Evolutionary conservation across 2,797 vertebrate species (phyloP).

Genomic region (Neopelma chrysocephalum): DNA sequence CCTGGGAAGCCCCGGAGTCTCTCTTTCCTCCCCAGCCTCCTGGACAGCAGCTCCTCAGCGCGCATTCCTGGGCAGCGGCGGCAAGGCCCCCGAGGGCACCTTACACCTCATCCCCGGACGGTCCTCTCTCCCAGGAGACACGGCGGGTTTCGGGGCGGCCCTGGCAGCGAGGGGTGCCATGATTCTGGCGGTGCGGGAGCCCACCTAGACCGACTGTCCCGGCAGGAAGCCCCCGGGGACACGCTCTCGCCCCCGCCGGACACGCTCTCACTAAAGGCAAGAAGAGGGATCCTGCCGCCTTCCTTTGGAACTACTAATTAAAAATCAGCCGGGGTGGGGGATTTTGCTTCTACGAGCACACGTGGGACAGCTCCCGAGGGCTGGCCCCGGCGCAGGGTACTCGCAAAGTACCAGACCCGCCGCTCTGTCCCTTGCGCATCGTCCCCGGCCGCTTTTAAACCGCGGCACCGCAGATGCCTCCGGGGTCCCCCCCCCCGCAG

Average conservation of each 20-base stretch:
- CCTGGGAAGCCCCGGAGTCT: not conserved
- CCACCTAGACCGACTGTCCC: not conserved
- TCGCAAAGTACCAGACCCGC: not conserved
- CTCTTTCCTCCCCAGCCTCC: not conserved
- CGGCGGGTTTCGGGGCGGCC: not conserved
- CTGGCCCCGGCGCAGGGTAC: not conserved
- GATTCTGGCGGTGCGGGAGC: not conserved
- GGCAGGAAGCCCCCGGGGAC: not conserved
- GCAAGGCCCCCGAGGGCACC: not conserved
- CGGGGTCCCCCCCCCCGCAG: not conserved
- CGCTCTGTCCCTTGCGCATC: not conserved
- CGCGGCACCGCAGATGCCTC: not conserved
- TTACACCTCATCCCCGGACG: not conserved
- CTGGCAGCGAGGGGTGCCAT: not conserved
- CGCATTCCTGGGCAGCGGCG: not conserved
- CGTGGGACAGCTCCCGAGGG: not conserved
- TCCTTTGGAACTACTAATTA: not conserved
- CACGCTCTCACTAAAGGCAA: not conserved
- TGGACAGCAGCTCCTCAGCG: not conserved
- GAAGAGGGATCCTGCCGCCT: not conserved
- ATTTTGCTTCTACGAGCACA: not conserved
- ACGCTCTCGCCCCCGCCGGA: too few species aligned
- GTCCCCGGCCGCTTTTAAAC: not conserved
- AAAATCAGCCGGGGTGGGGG: not conserved
- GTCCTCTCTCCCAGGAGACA: not conserved